phyloP scores from a whole-genome alignment of 2,113 vertebrate genomes.

The Hippolais icterina region DNA sequence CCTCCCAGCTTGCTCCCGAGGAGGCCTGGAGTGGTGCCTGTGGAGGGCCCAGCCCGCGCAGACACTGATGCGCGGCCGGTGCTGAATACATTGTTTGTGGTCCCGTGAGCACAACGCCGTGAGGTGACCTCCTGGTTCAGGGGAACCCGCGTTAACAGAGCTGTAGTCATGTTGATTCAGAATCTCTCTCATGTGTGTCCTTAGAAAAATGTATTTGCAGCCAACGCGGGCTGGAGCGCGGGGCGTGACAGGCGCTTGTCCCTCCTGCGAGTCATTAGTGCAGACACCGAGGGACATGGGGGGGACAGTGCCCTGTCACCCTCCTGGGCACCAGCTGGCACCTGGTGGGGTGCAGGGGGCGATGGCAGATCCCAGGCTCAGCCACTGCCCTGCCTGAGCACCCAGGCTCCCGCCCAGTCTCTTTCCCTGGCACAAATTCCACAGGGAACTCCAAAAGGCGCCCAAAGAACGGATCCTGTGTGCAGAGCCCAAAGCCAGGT shows the following conservation, averaged over 20 bases:
- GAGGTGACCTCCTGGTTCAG: slow-evolving; percentile 27
- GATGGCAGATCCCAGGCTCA: not conserved
- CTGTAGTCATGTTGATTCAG: not conserved
- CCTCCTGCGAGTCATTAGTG: not conserved
- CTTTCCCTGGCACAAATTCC: not conserved
- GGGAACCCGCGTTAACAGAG: slow-evolving; percentile 16
- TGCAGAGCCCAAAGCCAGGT: not conserved
- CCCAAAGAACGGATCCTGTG: rapidly evolving
- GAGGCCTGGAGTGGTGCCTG: not conserved
- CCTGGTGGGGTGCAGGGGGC: rapidly evolving
- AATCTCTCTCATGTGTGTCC: slow-evolving; percentile 43
- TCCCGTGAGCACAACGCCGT: slow-evolving; percentile 27
- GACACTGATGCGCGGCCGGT: rapidly evolving
- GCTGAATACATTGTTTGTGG: slow-evolving; percentile 21
- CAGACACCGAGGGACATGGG: not conserved
- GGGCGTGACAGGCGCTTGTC: not conserved
- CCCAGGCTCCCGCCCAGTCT: rapidly evolving
- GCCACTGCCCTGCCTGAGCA: not conserved
- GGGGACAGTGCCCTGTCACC: not conserved
- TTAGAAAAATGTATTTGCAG: not conserved
- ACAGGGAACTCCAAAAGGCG: not conserved
- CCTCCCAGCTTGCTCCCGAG: not conserved
- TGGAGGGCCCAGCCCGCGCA: not conserved
- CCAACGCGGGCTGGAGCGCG: not conserved
- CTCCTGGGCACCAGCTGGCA: not conserved